A percentile compares a stretch with the other conserved stretches of the same genome.
Evolutionary conservation across 2,888 invertebrate genomes (phyloP).

Genomic region (Linnaemya tessellans): DNA sequence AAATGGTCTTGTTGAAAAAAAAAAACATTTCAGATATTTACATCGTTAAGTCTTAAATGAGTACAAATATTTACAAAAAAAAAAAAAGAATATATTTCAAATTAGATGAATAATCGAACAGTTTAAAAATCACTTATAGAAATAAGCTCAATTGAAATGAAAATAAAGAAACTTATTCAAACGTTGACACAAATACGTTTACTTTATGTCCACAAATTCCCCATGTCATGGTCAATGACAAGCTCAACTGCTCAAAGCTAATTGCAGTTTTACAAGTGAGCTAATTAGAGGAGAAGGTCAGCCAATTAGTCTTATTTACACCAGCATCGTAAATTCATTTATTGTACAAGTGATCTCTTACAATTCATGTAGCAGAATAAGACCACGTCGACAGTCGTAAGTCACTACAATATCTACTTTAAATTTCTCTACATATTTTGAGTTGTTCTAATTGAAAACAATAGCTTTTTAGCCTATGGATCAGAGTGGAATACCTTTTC

Average conservation of each 20-base stretch:
- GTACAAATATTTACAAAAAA: conserved; percentile 15
- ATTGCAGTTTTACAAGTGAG: not conserved
- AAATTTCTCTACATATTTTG: too few species aligned
- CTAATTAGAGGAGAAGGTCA: not conserved
- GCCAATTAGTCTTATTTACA: not conserved
- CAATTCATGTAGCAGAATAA: too few species aligned
- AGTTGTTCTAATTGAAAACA: too few species aligned
- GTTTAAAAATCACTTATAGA: not conserved
- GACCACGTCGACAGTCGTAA: too few species aligned
- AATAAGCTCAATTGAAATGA: not conserved
- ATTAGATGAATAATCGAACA: not conserved
- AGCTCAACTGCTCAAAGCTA: not conserved
- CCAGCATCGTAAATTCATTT: not conserved
- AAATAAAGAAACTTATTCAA: not conserved
- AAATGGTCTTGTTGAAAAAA: conserved; percentile 32
- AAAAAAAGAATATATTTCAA: not conserved
- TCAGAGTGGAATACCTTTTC: too few species aligned
- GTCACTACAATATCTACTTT: too few species aligned
- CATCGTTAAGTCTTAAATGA: not conserved
- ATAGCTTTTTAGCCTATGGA: too few species aligned
- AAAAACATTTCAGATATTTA: not conserved
- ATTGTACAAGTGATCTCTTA: too few species aligned
- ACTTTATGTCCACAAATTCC: not conserved
- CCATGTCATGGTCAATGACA: conserved; percentile 7
- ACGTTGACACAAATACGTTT: not conserved